Evolutionary conservation across 2,797 vertebrate species (phyloP).

Genomic region (Syndactyla subalaris): DNA sequence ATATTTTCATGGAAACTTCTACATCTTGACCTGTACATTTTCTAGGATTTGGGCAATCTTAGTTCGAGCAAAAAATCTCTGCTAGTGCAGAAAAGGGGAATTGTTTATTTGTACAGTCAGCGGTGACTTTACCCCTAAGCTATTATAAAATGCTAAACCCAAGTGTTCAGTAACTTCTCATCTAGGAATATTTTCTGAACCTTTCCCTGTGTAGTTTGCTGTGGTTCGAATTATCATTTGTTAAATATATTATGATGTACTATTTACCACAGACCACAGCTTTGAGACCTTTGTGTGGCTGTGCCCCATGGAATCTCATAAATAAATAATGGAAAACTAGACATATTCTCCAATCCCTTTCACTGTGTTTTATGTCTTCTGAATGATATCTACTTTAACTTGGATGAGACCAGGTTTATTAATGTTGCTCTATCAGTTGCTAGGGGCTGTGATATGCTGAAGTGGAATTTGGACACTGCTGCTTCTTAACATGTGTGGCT

Average conservation of each 20-base stretch:
- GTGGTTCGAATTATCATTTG: constrained; percentile 24
- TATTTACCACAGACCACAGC: constrained; percentile 10
- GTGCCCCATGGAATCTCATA: background rate
- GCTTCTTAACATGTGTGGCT: background rate
- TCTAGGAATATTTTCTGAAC: background rate
- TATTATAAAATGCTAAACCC: constrained; percentile 31
- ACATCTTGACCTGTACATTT: background rate
- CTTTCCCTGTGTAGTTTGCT: background rate
- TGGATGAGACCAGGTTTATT: constrained; percentile 20
- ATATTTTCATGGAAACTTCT: constrained; percentile 1
- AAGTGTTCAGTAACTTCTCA: constrained; percentile 10
- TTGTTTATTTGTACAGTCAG: constrained; percentile 22
- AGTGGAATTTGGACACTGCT: background rate
- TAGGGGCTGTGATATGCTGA: constrained; percentile 1
- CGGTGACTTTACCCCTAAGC: constrained; percentile 14
- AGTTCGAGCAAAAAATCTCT: background rate
- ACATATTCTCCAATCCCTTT: background rate
- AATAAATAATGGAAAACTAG: constrained; percentile 30
- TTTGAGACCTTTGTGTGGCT: constrained; percentile 4
- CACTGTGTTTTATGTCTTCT: background rate
- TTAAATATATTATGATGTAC: constrained; percentile 33
- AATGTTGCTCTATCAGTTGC: constrained; percentile 32
- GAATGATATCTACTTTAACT: constrained; percentile 19
- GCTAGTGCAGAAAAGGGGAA: background rate
- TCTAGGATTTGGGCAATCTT: background rate